Evolutionary conservation across 2,797 vertebrate species (phyloP).

Genomic region (Ctenopoma multispine): DNA sequence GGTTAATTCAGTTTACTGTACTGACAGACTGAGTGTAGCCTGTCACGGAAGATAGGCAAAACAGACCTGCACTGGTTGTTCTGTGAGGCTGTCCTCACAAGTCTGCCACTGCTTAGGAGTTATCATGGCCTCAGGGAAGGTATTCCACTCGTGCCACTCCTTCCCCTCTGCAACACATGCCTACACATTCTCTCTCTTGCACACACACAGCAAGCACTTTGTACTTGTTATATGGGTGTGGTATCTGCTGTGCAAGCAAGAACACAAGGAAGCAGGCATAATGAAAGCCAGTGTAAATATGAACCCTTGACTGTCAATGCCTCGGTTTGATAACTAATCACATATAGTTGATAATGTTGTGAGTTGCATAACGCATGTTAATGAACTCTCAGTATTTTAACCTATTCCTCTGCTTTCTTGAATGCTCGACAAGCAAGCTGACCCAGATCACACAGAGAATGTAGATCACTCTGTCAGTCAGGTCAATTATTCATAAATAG

Average conservation of each 20-base stretch:
- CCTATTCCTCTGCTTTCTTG: constrained; percentile 38
- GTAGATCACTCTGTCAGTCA: constrained; percentile 67
- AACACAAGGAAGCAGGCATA: constrained; percentile 48
- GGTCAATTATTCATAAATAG: constrained; percentile 77
- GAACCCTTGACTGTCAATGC: constrained; percentile 51
- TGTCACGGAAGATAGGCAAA: constrained; percentile 16
- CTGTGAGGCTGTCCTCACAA: constrained; percentile 68
- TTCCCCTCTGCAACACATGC: constrained; percentile 28
- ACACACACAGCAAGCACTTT: constrained; percentile 51
- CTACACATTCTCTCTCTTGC: constrained; percentile 37
- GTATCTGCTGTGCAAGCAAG: constrained; percentile 72
- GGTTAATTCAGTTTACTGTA: background rate
- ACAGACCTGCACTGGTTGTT: constrained; percentile 19
- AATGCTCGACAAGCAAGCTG: constrained; percentile 32
- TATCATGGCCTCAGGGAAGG: constrained; percentile 73
- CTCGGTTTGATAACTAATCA: constrained; percentile 56
- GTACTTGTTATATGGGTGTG: constrained; percentile 71
- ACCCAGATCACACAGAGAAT: constrained; percentile 74
- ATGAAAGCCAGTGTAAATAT: constrained; percentile 66
- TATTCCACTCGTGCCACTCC: constrained; percentile 66
- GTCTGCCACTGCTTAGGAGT: constrained; percentile 44
- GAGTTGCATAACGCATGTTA: constrained; percentile 12
- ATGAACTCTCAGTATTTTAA: constrained; percentile 45
- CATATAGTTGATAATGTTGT: constrained; percentile 41
- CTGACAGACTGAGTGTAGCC: constrained; percentile 22